These are phyloP conservation scores for Lagorchestes hirsutus DNA, from an alignment of 2,797 vertebrate genomes.

Conservation along the genomic window DNA sequence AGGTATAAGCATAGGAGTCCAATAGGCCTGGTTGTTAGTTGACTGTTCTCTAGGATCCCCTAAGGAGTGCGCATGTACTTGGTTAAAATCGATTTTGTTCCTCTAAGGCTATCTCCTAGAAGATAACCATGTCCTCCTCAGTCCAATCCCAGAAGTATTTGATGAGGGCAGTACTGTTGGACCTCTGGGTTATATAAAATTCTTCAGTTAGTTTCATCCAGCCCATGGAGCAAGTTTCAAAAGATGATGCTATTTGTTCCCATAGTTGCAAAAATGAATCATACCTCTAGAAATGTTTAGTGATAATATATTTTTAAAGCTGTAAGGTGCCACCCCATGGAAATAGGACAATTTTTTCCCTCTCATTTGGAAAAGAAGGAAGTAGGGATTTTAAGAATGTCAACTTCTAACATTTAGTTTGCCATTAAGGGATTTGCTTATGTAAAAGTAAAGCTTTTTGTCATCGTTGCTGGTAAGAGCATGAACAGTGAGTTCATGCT, in stretches of 20 bases:
- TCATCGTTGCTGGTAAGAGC: neutral
- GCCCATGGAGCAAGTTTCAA: neutral
- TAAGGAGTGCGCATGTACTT: neutral
- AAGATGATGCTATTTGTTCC: neutral
- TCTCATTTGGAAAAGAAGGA: neutral
- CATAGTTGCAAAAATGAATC: neutral
- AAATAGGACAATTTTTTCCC: neutral
- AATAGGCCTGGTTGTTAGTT: neutral
- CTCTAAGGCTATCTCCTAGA: neutral
- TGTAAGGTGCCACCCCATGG: neutral
- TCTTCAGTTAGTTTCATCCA: neutral
- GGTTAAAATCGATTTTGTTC: neutral
- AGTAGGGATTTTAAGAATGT: neutral
- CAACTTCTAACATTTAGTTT: neutral
- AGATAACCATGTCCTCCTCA: neutral
- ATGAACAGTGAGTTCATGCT: neutral
- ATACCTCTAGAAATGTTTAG: neutral
- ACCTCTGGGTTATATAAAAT: neutral
- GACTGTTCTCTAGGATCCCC: neutral
- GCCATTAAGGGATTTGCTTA: neutral
- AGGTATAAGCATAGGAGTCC: neutral
- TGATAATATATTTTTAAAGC: neutral
- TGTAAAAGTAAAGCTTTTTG: neutral
- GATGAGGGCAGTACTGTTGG: neutral
- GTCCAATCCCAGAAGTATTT: neutral